phyloP scores from a whole-genome alignment of 1,140 invertebrate genomes.

The Centruroides vittatus region DNA sequence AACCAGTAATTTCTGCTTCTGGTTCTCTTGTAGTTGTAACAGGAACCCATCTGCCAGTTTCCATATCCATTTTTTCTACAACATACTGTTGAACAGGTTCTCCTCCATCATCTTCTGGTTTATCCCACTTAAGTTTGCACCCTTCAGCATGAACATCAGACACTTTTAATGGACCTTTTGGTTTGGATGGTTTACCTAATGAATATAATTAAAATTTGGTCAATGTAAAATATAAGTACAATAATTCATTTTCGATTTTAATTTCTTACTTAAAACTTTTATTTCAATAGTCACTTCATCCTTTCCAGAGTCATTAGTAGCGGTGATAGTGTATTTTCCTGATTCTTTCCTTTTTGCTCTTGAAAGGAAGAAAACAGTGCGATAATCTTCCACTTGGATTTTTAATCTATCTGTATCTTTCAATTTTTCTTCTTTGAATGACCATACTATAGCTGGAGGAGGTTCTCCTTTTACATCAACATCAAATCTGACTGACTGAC shows the following conservation, averaged over 20 bases:
- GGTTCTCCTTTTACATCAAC: slow-evolving; percentile 85
- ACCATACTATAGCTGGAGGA: slow-evolving; percentile 66
- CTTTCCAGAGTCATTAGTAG: slow-evolving; percentile 85
- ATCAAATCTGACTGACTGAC: slow-evolving; percentile 72
- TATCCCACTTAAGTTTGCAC: slow-evolving; percentile 84
- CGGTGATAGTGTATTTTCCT: slow-evolving; percentile 82
- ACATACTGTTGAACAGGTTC: slow-evolving; percentile 86
- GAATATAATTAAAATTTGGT: slow-evolving; percentile 39
- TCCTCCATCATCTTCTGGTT: slow-evolving; percentile 87
- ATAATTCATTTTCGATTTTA: background rate
- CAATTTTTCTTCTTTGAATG: slow-evolving; percentile 46
- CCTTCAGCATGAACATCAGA: slow-evolving; percentile 81
- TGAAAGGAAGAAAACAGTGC: slow-evolving; percentile 69
- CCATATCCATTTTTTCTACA: slow-evolving; percentile 86
- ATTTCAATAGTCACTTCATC: slow-evolving; percentile 84
- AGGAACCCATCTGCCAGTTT: slow-evolving; percentile 85
- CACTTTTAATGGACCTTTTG: slow-evolving; percentile 62
- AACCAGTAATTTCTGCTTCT: slow-evolving; percentile 40
- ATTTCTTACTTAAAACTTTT: slow-evolving; percentile 43
- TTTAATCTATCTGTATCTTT: slow-evolving; percentile 20
- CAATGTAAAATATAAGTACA: background rate
- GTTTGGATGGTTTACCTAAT: slow-evolving; percentile 54
- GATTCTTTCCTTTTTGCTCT: slow-evolving; percentile 63
- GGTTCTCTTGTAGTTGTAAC: slow-evolving; percentile 70
- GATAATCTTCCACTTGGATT: slow-evolving; percentile 40